Conservation (phyloP, 2,888 invertebrate species). For the Amphipyra tragopoginis region DNA sequence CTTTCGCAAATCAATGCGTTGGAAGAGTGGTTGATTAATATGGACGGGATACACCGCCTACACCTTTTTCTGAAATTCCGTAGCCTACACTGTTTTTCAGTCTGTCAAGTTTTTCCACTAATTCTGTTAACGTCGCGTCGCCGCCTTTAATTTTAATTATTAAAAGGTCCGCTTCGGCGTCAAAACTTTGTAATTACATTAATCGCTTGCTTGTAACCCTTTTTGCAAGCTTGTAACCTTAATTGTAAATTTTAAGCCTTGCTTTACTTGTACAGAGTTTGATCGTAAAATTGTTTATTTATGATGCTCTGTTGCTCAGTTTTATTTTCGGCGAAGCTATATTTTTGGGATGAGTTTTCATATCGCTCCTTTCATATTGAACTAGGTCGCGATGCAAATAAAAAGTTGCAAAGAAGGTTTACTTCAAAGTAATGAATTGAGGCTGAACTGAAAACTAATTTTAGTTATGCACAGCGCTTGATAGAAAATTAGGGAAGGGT, state of each 20-base stretch:
- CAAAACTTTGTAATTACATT: constrained; percentile 54
- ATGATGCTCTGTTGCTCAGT: constrained; percentile 16
- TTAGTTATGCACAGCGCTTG: background rate
- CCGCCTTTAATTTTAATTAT: constrained; percentile 37
- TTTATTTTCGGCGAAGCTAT: constrained; percentile 6
- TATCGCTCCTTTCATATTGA: too few species aligned
- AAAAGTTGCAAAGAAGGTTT: too few species aligned
- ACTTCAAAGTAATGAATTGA: too few species aligned
- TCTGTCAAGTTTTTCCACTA: constrained; percentile 15
- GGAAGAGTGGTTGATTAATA: too few species aligned
- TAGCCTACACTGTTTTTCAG: background rate
- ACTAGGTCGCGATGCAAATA: too few species aligned
- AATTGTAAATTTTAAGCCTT: constrained; percentile 27
- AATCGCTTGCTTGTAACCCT: constrained; percentile 42
- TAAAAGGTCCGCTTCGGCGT: constrained; percentile 36
- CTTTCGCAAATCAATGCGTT: too few species aligned
- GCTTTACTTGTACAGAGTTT: constrained; percentile 26
- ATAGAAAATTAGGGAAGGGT: background rate
- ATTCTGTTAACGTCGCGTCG: constrained; percentile 21
- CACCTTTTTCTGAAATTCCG: too few species aligned
- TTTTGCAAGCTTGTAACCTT: constrained; percentile 21
- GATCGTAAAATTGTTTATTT: constrained; percentile 36
- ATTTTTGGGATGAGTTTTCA: too few species aligned
- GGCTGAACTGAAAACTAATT: background rate
- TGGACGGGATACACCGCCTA: too few species aligned